Conservation (phyloP, 1,140 invertebrate species). For the Ectropis grisescens region DNA sequence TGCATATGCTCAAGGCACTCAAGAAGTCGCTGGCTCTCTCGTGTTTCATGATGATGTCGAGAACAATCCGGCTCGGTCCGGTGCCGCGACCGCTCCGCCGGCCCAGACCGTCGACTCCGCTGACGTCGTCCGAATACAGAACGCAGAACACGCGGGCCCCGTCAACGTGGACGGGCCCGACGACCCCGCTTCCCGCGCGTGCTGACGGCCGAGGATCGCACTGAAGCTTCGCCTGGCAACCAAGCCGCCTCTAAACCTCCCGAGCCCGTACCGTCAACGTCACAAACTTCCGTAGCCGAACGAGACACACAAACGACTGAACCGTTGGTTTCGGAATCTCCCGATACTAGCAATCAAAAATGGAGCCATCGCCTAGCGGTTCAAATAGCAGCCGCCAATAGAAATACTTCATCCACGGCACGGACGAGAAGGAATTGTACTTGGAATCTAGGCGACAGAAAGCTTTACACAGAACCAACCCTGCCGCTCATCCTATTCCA, state of each 20-base stretch:
- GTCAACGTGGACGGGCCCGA: constrained; percentile 48
- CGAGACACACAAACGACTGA: neutral
- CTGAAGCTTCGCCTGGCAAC: constrained; percentile 7
- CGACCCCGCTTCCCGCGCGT: constrained; percentile 12
- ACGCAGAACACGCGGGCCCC: constrained; percentile 41
- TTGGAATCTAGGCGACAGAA: constrained; percentile 44
- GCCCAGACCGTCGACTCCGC: constrained; percentile 27
- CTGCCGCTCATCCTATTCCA: constrained; percentile 43
- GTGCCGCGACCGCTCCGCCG: constrained; percentile 21
- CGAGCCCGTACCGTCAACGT: constrained; percentile 2
- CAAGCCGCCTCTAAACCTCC: neutral
- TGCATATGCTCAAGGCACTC: constrained; percentile 56
- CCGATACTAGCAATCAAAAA: constrained; percentile 13
- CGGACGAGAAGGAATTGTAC: constrained; percentile 50
- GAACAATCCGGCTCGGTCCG: constrained; percentile 27
- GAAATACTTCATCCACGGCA: constrained; percentile 56
- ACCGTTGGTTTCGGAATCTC: constrained; percentile 6
- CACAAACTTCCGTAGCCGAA: constrained; percentile 1
- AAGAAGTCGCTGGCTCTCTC: constrained; percentile 61
- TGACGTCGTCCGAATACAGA: constrained; percentile 44
- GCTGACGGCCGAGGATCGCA: no score
- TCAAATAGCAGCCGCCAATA: constrained; percentile 57
- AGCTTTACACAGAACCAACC: constrained; percentile 58
- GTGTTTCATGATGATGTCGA: constrained; percentile 59
- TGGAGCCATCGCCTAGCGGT: constrained; percentile 59